Percentiles rank a stretch among this genome's conserved stretches.
Conservation (phyloP, 2,797 vertebrate genomes). For the Karalla daura region DNA sequence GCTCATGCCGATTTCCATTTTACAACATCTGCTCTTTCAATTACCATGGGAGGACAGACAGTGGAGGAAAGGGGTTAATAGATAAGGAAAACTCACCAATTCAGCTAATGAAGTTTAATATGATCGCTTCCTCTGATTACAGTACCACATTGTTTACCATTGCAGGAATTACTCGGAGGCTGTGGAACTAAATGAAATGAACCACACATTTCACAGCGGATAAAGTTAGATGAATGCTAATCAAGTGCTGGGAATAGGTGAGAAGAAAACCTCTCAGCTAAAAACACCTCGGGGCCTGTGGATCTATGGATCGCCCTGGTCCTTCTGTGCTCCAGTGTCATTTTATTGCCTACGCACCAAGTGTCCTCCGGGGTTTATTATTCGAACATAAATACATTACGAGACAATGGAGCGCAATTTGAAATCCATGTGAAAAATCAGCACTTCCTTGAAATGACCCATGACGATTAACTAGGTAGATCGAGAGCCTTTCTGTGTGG, state of each 20-base stretch:
- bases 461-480: too few relatives aligned
- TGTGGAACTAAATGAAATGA: constrained; percentile 37
- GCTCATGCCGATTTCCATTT: too few relatives aligned
- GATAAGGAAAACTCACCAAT: constrained; percentile 63
- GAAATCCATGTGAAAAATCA: not conserved
- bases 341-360: not conserved
- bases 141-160: constrained; percentile 37
- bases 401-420: not conserved
- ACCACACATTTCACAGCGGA: constrained; percentile 40
- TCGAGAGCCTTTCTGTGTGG: too few relatives aligned
- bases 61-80: constrained; percentile 57
- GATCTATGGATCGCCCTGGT: not conserved
- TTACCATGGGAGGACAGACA: constrained; percentile 53
- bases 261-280: constrained; percentile 38
- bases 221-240: constrained; percentile 53
- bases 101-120: constrained; percentile 67
- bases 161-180: constrained; percentile 47
- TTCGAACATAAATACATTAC: not conserved
- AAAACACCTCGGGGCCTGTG: constrained; percentile 14
- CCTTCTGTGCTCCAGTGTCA: not conserved
- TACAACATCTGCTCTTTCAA: constrained; percentile 74
- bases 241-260: constrained; percentile 25
- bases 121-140: constrained; percentile 57
- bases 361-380: not conserved
- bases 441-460: not conserved